Evolutionary conservation across 2,888 invertebrate genomes (phyloP).

Genomic region (Lamellibrachia columna): DNA sequence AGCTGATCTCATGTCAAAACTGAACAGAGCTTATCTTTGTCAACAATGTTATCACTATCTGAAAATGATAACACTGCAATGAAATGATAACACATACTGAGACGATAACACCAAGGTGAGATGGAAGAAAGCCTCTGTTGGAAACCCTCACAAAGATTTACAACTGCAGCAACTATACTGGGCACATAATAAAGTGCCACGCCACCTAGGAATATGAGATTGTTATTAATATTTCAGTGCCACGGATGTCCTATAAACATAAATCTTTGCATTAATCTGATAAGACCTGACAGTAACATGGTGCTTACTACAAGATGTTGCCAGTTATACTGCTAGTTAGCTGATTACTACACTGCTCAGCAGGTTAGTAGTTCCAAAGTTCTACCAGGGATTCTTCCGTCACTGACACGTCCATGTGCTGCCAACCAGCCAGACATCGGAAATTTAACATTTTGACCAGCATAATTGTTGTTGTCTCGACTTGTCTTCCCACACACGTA

Average conservation of each 20-base stretch:
- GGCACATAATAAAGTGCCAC: neutral
- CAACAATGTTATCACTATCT: neutral
- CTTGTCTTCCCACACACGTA: no score
- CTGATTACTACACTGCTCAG: neutral
- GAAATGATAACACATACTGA: neutral
- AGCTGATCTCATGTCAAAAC: neutral
- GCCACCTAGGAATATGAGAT: neutral
- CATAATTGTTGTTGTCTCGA: no score
- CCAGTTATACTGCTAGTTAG: neutral
- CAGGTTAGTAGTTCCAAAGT: neutral
- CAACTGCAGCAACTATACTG: neutral
- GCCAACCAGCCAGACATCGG: no score
- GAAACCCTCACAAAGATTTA: neutral
- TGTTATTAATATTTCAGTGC: constrained; percentile 12
- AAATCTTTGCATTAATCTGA: neutral
- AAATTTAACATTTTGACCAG: no score
- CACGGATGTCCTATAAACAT: neutral
- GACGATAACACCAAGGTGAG: no score
- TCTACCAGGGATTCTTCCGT: neutral
- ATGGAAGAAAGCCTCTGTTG: no score
- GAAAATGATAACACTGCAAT: neutral
- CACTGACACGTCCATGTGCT: neutral
- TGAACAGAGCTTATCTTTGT: neutral
- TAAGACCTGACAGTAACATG: neutral
- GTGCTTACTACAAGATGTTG: neutral